Evolutionary conservation across 2,888 invertebrate genomes (phyloP).

Genomic region (Rhagophthalmus giganteus): DNA sequence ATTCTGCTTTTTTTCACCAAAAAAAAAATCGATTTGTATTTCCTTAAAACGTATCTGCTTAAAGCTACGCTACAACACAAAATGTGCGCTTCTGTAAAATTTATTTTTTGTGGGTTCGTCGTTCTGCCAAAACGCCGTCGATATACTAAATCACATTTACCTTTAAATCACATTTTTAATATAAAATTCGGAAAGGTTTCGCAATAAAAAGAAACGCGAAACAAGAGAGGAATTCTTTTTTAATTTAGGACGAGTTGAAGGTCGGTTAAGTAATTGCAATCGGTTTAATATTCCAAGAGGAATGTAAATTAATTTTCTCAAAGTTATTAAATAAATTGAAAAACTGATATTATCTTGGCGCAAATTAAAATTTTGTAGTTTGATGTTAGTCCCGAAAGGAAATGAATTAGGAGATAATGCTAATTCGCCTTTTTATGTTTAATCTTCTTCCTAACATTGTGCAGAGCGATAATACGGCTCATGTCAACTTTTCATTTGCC

Average conservation of each 20-base stretch:
- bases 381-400: conserved; percentile 3
- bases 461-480: conserved; percentile 32
- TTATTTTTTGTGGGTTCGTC: too few relatives aligned
- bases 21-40: too few relatives aligned
- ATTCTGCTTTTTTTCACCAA: too few relatives aligned
- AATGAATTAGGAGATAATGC: conserved; percentile 16
- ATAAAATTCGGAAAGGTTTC: not conserved
- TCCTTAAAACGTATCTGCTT: too few relatives aligned
- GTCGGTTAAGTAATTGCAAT: not conserved
- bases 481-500: conserved; percentile 36
- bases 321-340: conserved; percentile 1
- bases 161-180: too few relatives aligned
- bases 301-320: not conserved
- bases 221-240: not conserved
- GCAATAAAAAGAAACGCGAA: not conserved
- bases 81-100: too few relatives aligned
- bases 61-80: too few relatives aligned
- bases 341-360: conserved; percentile 1
- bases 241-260: not conserved
- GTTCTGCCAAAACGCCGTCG: too few relatives aligned
- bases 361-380: conserved; percentile 7
- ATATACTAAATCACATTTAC: too few relatives aligned
- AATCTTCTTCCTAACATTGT: conserved; percentile 31
- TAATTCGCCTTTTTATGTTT: conserved; percentile 36
- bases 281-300: not conserved